Evolutionary conservation across 2,888 invertebrate species (phyloP), one percentile per base, ranked within the genome.

Genomic region (Pristionchus arcanus): DNA sequence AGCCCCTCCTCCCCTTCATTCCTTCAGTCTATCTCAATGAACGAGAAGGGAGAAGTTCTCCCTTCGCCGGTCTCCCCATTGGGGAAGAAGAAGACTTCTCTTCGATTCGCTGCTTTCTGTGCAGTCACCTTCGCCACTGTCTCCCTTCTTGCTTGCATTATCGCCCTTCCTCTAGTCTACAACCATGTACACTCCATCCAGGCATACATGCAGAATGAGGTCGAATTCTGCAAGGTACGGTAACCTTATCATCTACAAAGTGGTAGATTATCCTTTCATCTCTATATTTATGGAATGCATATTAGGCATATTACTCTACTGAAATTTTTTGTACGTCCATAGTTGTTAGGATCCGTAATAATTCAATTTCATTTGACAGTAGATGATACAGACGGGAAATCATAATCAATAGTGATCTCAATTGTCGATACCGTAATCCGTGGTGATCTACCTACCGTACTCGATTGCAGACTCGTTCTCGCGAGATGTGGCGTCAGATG

Each of bases 401-500:
- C n/a, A 31, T 9, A 4, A 68, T 28, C 28, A 3, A 68, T 28
- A n/a, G 31, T n/a, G 28, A 31, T 68, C 31, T 68, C n/a, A n/a
- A n/a, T n/a, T n/a, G 7, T 1, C 68, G 13, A 9, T 66, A n/a
- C n/a, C 21, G 9, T 66, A 15, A 25, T 66, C 28, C n/a, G n/a
- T n/a, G n/a, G n/a, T n/a, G 9, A 13, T 71, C 71, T 42, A 53
- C 53, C 34, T n/a, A 28, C 42, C 53, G 28, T 42, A 31, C 11
- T 63, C 19, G 7, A 28, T 88, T 92, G 55, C 90, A 94, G 94
- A 94, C 94, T 49, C 92, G 95, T 55, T 94, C 94, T 28, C 93
- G 95, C 49, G 95, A 95, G 88, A 94, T 95, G 94, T 95, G 95
- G 95, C 92, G 93, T 71, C 95, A 95, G 91, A 95, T 95, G 94